Percentiles rank a stretch among this genome's conserved stretches.
Conservation (phyloP, 1,140 invertebrate species). For the Zophobas morio region DNA sequence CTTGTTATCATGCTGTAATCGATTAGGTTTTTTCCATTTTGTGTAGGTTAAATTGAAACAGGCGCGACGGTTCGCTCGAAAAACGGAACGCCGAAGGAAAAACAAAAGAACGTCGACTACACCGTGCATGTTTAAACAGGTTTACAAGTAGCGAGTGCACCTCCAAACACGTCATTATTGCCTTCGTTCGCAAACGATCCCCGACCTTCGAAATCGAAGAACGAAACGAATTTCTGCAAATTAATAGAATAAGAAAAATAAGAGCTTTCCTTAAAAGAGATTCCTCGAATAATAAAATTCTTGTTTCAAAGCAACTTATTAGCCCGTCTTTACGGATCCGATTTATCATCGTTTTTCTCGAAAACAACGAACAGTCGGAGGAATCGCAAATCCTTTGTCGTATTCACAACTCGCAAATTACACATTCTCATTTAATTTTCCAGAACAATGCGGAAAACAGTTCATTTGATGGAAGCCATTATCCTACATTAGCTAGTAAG, state of each 20-base stretch:
- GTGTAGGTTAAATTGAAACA: too few relatives aligned
- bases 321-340: not conserved
- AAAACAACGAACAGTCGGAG: not conserved
- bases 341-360: constrained; percentile 10
- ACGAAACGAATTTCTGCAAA: not conserved
- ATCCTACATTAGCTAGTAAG: too few relatives aligned
- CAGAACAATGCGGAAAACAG: not conserved
- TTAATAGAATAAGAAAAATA: constrained; percentile 3
- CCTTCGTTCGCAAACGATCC: too few relatives aligned
- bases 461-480: not conserved
- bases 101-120: too few relatives aligned
- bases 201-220: not conserved
- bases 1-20: too few relatives aligned
- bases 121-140: too few relatives aligned
- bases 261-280: not conserved
- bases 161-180: too few relatives aligned
- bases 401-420: not conserved
- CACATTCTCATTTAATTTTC: not conserved
- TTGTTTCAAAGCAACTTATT: constrained; percentile 12
- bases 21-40: too few relatives aligned
- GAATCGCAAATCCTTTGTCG: constrained; percentile 1
- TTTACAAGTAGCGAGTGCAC: too few relatives aligned
- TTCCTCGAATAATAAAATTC: constrained; percentile 7
- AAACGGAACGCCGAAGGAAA: too few relatives aligned
- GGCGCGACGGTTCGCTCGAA: too few relatives aligned